Percentiles rank a stretch among this genome's conserved stretches.
Evolutionary conservation across 2,888 invertebrate genomes (phyloP).

Genomic region (Lottia gigantea): DNA sequence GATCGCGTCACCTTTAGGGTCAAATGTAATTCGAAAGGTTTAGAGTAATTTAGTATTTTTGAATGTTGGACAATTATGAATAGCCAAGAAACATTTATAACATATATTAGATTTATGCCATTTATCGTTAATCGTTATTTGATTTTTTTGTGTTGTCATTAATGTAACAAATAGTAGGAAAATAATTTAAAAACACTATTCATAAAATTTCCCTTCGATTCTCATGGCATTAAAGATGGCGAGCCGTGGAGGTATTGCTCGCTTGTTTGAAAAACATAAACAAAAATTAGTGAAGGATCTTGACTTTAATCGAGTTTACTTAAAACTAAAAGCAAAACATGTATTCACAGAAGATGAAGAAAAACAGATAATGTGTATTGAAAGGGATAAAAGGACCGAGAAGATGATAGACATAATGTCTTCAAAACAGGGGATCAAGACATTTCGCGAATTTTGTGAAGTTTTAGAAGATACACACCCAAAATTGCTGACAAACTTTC

Average conservation of each 20-base stretch:
- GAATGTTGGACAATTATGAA: background rate
- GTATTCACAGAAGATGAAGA: slow-evolving; percentile 56
- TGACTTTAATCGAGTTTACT: slow-evolving; percentile 54
- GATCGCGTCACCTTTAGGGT: slow-evolving; percentile 28
- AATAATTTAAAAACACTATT: slow-evolving; percentile 13
- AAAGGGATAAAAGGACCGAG: slow-evolving; percentile 49
- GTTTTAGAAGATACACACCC: slow-evolving; percentile 59
- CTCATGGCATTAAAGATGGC: slow-evolving; percentile 51
- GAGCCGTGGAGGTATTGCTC: slow-evolving; percentile 54
- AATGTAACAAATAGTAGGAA: too few relatives aligned
- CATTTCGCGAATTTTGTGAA: slow-evolving; percentile 62
- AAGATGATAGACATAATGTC: slow-evolving; percentile 59
- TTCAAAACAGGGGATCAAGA: slow-evolving; percentile 51
- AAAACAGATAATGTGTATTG: slow-evolving; percentile 45
- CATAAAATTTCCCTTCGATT: background rate
- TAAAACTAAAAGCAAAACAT: slow-evolving; percentile 52
- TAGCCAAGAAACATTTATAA: background rate
- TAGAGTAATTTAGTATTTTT: background rate
- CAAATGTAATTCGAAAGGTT: slow-evolving; percentile 14
- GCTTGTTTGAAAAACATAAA: slow-evolving; percentile 55
- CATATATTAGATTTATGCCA: background rate
- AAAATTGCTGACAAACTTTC: slow-evolving; percentile 51
- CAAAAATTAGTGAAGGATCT: slow-evolving; percentile 51
- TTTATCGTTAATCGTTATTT: background rate
- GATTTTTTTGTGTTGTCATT: background rate